Conservation (phyloP, 2,888 invertebrate genomes). For the Ormia ochracea region DNA sequence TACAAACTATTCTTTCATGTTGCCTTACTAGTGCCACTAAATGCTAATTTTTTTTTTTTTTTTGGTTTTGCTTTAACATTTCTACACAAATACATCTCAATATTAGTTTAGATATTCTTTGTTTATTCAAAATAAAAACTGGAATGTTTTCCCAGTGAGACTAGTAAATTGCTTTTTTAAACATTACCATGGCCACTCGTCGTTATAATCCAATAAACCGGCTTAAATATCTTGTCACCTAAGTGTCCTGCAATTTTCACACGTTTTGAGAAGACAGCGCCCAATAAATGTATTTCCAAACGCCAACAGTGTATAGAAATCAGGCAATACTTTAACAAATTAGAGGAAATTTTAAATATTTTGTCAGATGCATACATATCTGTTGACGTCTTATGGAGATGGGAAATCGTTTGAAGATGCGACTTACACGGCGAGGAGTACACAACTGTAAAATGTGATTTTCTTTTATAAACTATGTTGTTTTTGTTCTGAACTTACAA, state of each 20-base stretch:
- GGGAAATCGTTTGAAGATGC: neutral
- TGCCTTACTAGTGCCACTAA: too few relatives aligned
- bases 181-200: slow-evolving; percentile 19
- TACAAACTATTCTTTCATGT: too few relatives aligned
- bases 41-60: too few relatives aligned
- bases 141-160: too few relatives aligned
- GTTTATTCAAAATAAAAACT: too few relatives aligned
- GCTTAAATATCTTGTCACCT: slow-evolving; percentile 40
- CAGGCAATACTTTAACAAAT: slow-evolving; percentile 20
- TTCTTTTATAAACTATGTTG: too few relatives aligned
- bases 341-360: slow-evolving; percentile 21
- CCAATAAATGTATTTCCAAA: slow-evolving; percentile 31
- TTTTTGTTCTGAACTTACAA: too few relatives aligned
- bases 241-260: slow-evolving; percentile 26
- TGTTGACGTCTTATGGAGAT: neutral
- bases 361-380: neutral
- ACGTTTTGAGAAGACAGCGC: slow-evolving; percentile 9
- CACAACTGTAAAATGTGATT: slow-evolving; percentile 46
- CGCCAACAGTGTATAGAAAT: neutral
- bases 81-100: too few relatives aligned
- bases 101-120: too few relatives aligned
- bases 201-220: slow-evolving; percentile 23
- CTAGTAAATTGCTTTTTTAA: too few relatives aligned
- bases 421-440: neutral
- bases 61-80: too few relatives aligned